Base-by-base conservation (phyloP, 1,140 invertebrate species). In the Anadara kagoshimensis region DNA sequence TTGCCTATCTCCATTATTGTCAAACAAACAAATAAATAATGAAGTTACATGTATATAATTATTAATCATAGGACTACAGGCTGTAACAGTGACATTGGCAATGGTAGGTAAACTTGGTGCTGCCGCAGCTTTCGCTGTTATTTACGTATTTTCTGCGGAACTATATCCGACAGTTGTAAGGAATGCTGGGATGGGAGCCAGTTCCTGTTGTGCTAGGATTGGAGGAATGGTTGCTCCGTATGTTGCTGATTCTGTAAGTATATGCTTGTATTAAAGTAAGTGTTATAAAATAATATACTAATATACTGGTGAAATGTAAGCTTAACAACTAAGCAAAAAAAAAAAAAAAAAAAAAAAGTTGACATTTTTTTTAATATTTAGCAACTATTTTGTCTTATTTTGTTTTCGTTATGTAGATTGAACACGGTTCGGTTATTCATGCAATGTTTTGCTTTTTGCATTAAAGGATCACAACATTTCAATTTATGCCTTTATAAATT, bases 151-250 rank as follows among this genome's bases (percentile, higher is more conserved):
- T 84, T 93, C 94, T 11, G 93, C 93, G 16, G 95, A 96, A 89
- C 93, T 95, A 83, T 95, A 94, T 81, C 96, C 96, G 7, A 97
- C 96, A 1, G 93, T 94, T 11, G 93, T 96, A 44, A 89, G 95
- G 61, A 95, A 94, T 82, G 94, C 95, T 0, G 95, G 92, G 0
- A 90, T 97, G 67, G 96, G 96, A 0, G 89, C 93, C 4, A 92
- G 93, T 62, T 95, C 94, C 0, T 94, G 93, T 71, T 93, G 92
- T 77, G 95, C 94, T 11, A 89, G 95, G 71, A 87, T 96, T 66
- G 94, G 94, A n/a, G 94, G 94, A 26, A 94, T 95, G 77, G 84
- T 94, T 44, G 93, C 94, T 1, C 94, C 95, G 2, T 84, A 79
- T 49, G 73, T 87, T 54, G 80, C 78, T 22, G 78, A 82, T 49